Conservation (phyloP, 2,888 invertebrate genomes). For the Ceramica pisi region DNA sequence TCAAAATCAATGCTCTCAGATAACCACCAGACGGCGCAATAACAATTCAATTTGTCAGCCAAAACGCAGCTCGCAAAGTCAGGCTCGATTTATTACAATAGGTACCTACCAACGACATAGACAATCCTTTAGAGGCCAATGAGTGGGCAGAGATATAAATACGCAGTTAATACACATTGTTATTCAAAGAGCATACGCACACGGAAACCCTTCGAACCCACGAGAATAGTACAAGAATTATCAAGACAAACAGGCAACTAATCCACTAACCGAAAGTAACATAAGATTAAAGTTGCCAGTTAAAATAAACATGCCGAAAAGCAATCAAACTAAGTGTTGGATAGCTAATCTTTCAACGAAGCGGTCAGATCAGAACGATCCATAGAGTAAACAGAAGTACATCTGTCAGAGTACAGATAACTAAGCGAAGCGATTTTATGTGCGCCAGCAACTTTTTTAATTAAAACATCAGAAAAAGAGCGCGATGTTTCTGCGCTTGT, state of each 20-base stretch:
- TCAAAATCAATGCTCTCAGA: constrained; percentile 16
- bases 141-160: constrained; percentile 33
- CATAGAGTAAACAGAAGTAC: constrained; percentile 58
- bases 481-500: constrained; percentile 30
- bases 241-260: constrained; percentile 44
- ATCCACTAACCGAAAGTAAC: constrained; percentile 53
- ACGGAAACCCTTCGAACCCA: constrained; percentile 41
- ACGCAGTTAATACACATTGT: constrained; percentile 40
- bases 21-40: constrained; percentile 10
- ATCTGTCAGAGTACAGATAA: constrained; percentile 54
- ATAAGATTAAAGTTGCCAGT: constrained; percentile 58
- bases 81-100: constrained; percentile 35
- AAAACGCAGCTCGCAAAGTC: constrained; percentile 21
- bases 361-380: constrained; percentile 54
- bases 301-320: constrained; percentile 59
- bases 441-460: constrained; percentile 51
- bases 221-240: constrained; percentile 38
- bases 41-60: constrained; percentile 24
- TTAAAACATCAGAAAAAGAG: constrained; percentile 53
- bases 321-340: constrained; percentile 66
- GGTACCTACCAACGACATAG: constrained; percentile 23
- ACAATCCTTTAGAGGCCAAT: constrained; percentile 34
- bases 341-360: constrained; percentile 65
- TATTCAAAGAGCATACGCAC: constrained; percentile 51
- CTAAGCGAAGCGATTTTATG: constrained; percentile 41